Evolutionary conservation across 2,888 invertebrate genomes (phyloP).

Genomic region (Dione vanillae): DNA sequence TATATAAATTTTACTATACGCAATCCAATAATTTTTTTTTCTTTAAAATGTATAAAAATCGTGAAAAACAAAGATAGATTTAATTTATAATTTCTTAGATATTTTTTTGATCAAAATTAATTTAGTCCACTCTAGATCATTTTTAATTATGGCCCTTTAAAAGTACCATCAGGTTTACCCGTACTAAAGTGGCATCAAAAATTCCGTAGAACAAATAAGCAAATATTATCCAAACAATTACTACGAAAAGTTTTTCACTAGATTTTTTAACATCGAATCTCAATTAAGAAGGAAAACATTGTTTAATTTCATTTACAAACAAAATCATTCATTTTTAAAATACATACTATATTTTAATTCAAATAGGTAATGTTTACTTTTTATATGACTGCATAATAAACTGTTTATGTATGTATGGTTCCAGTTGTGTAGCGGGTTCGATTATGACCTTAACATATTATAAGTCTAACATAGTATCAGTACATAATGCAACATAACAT

Average conservation of each 20-base stretch:
- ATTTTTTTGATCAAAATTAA: too few species aligned
- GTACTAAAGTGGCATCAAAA: neutral
- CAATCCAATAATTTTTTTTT: too few species aligned
- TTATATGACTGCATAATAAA: neutral
- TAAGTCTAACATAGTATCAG: too few species aligned
- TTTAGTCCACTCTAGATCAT: too few species aligned
- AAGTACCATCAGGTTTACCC: too few species aligned
- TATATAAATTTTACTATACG: too few species aligned
- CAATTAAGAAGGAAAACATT: constrained; percentile 9
- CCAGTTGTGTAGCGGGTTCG: neutral
- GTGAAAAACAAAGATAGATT: too few species aligned
- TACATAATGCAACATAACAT: too few species aligned
- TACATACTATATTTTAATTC: constrained; percentile 5
- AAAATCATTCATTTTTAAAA: constrained; percentile 5
- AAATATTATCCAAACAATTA: neutral
- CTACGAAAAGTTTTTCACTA: neutral
- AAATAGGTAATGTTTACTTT: constrained; percentile 2
- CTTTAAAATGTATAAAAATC: too few species aligned
- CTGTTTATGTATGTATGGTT: neutral
- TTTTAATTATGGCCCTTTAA: too few species aligned
- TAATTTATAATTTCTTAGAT: too few species aligned
- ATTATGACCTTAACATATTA: neutral
- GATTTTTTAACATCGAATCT: neutral
- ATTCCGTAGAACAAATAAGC: neutral
- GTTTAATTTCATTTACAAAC: constrained; percentile 20